A percentile compares a stretch with the other conserved stretches of the same genome.
Evolutionary conservation across 2,797 vertebrate species (phyloP).

Genomic region (Hippoglossus hippoglossus): DNA sequence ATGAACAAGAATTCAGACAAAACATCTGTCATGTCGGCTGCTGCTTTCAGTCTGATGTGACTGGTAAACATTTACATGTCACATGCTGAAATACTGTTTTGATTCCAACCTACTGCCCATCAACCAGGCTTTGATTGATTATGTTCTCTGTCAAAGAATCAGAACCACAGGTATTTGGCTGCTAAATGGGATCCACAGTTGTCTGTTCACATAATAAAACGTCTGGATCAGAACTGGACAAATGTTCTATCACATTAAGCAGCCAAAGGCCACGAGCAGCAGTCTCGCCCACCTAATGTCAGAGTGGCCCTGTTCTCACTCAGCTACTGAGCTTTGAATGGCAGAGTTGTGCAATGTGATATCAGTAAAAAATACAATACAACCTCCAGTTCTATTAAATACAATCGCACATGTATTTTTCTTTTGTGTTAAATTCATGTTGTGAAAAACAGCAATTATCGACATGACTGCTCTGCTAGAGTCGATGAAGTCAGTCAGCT

Average conservation of each 20-base stretch:
- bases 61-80: slow-evolving; percentile 19
- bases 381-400: too few relatives aligned
- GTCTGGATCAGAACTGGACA: slow-evolving; percentile 63
- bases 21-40: slow-evolving; percentile 26
- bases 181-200: slow-evolving; percentile 65
- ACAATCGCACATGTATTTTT: too few relatives aligned
- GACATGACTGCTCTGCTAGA: too few relatives aligned
- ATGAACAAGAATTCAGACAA: slow-evolving; percentile 36
- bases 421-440: neutral
- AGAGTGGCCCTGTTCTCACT: slow-evolving; percentile 17
- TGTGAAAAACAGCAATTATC: neutral
- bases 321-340: slow-evolving; percentile 19
- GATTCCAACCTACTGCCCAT: slow-evolving; percentile 4
- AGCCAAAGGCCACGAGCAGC: slow-evolving; percentile 65
- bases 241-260: slow-evolving; percentile 72
- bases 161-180: slow-evolving; percentile 71
- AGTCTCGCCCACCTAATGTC: slow-evolving; percentile 43
- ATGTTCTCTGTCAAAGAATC: slow-evolving; percentile 47
- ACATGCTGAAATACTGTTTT: slow-evolving; percentile 2
- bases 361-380: too few relatives aligned
- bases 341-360: neutral
- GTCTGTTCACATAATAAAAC: slow-evolving; percentile 69
- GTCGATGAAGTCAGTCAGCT: too few relatives aligned
- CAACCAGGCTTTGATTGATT: slow-evolving; percentile 56
- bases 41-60: slow-evolving; percentile 6